Percentiles rank a stretch among this genome's conserved stretches.
These are phyloP conservation scores for Euthynnus affinis DNA, from an alignment of 2,797 vertebrate genomes.

Conservation along the genomic window DNA sequence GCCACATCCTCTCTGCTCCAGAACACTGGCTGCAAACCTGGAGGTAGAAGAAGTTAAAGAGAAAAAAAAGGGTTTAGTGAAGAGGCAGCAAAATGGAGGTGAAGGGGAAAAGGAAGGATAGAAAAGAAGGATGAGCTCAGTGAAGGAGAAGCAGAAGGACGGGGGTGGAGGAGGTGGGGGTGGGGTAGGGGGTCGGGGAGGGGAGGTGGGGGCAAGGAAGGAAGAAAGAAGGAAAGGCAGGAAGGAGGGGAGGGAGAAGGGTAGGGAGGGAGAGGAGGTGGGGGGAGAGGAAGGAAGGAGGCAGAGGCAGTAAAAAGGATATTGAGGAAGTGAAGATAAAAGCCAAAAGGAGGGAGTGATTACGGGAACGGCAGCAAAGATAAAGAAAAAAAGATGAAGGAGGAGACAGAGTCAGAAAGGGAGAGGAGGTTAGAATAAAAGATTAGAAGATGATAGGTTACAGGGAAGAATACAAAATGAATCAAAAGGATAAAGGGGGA, in stretches of 20 bases:
- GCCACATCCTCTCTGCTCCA: conserved; percentile 97
- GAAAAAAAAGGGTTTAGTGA: background rate
- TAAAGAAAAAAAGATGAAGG: conserved; percentile 66
- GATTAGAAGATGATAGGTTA: conserved; percentile 69
- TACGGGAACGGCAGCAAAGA: conserved; percentile 73
- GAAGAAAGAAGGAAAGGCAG: conserved; percentile 46
- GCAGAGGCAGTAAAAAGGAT: conserved; percentile 79
- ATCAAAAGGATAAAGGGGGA: conserved; percentile 30
- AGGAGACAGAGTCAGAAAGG: conserved; percentile 60
- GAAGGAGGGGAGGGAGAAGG: conserved; percentile 19
- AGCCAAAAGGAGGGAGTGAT: conserved; percentile 79
- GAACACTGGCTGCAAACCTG: conserved; percentile 94
- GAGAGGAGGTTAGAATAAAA: conserved; percentile 69
- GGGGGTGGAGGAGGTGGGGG: conserved; percentile 9
- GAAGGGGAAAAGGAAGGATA: background rate
- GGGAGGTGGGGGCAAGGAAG: conserved; percentile 6
- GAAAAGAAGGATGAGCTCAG: conserved; percentile 46
- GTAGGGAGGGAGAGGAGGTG: background rate
- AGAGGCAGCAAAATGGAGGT: conserved; percentile 29
- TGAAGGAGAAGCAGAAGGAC: conserved; percentile 38
- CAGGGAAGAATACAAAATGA: conserved; percentile 43
- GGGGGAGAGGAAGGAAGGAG: conserved; percentile 69
- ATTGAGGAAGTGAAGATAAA: conserved; percentile 85
- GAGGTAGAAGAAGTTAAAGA: conserved; percentile 13
- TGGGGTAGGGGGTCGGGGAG: background rate